A percentile compares a stretch with the other conserved stretches of the same genome.
phyloP scores from a whole-genome alignment of 1,140 invertebrate species.

The Tetramorium parvispinum region DNA sequence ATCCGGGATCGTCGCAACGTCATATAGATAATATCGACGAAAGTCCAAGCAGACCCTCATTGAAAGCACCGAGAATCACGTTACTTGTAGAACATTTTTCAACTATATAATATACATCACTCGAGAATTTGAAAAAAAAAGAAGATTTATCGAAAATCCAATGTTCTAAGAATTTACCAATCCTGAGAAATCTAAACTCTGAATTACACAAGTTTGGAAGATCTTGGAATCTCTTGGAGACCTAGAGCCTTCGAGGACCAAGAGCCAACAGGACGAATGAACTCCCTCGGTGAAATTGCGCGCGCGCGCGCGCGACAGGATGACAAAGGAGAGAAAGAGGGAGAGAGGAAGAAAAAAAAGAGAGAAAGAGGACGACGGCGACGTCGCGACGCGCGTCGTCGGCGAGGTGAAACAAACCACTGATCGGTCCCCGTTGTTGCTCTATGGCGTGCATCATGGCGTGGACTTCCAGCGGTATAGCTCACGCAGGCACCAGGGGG shows the following conservation, averaged over 20 bases:
- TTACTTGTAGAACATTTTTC: background rate
- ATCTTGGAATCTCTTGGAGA: background rate
- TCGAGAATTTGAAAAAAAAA: background rate
- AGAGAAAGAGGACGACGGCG: conserved; percentile 31
- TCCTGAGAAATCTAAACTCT: background rate
- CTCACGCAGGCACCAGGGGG: conserved; percentile 49
- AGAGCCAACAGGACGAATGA: conserved; percentile 1
- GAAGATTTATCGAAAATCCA: background rate
- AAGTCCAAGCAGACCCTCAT: conserved; percentile 4
- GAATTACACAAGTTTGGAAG: background rate
- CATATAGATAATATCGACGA: background rate
- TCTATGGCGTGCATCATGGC: conserved; percentile 76
- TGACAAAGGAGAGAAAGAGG: conserved; percentile 6
- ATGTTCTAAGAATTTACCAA: background rate
- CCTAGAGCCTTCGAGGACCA: background rate
- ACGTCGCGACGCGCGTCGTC: conserved; percentile 67
- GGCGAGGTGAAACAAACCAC: conserved; percentile 68
- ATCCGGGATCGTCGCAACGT: background rate
- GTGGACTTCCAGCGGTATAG: conserved; percentile 71
- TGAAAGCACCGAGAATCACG: background rate
- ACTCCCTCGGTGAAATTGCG: background rate
- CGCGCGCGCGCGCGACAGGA: background rate
- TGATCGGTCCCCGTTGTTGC: conserved; percentile 61
- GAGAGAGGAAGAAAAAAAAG: background rate
- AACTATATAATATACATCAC: background rate